These are phyloP conservation scores for Macropus fuliginosus DNA, from an alignment of 2,797 vertebrate genomes.

Conservation along the genomic window DNA sequence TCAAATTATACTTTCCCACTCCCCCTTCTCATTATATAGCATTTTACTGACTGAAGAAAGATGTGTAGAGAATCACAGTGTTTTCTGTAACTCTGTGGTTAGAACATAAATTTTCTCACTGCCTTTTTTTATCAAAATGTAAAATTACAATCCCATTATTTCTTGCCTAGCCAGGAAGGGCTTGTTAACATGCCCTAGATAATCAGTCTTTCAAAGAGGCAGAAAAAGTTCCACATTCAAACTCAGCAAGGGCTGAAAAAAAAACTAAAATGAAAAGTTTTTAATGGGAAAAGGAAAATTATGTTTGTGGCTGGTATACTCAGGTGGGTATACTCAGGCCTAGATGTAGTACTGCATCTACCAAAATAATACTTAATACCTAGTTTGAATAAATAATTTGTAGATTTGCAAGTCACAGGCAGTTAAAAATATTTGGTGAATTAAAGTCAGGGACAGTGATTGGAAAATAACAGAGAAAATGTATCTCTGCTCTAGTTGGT, in stretches of 20 bases:
- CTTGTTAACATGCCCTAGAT: not conserved
- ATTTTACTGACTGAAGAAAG: constrained; percentile 27
- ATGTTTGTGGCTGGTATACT: constrained; percentile 28
- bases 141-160: constrained; percentile 17
- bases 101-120: constrained; percentile 17
- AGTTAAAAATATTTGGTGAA: not conserved
- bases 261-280: not conserved
- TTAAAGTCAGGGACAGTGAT: constrained; percentile 18
- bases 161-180: not conserved
- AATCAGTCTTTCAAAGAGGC: constrained; percentile 35
- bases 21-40: constrained; percentile 39
- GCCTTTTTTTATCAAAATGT: not conserved
- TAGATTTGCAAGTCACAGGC: not conserved
- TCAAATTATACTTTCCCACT: not conserved
- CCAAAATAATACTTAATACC: constrained; percentile 10
- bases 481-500: not conserved
- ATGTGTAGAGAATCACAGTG: not conserved
- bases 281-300: constrained; percentile 3
- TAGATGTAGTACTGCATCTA: constrained; percentile 35
- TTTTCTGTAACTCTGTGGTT: constrained; percentile 31
- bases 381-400: constrained; percentile 35
- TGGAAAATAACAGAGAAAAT: constrained; percentile 1
- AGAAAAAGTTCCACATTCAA: constrained; percentile 2
- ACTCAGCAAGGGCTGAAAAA: not conserved
- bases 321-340: constrained; percentile 30